Evolutionary conservation across 2,113 vertebrate genomes (phyloP), one percentile per base, ranked within the genome.

Genomic region (Mormyrus lacerda): DNA sequence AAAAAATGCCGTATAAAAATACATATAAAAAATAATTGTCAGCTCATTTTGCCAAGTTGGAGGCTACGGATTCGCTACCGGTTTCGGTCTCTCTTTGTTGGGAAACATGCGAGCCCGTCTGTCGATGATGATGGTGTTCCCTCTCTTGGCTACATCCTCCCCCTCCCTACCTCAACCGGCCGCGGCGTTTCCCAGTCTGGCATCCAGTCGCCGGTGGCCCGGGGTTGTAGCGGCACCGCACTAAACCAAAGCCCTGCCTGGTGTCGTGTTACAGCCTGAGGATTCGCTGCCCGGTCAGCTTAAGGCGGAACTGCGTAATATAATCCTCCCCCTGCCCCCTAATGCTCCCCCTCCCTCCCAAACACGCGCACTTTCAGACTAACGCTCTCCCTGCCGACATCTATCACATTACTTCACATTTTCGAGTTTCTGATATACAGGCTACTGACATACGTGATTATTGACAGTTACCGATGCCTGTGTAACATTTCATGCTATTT

Each of bases 181-280:
- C 61, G 61, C 10, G 61, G 61, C 61, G n/a, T 69, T 69, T 31
- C 61, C 61, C 61, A 27, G 44, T 88, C 87, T 73, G 35, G 58
- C 42, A 88, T 31, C 85, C 88, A 69, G 51, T 90, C 87, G 90
- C 91, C 91, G 91, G 91, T 85, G 91, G 50, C n/a, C 90, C 86
- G 85, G 24, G 53, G 90, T 89, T 61, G 87, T 17, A 76, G 89
- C 90, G 90, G 91, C 89, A 89, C 65, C 76, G 91, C 88, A 90
- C 87, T 88, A 89, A 92, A 91, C 42, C 84, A 61, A 79, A 89
- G 91, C 79, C 90, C 93, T 76, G 89, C 91, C 91, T 53, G 88
- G 94, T 92, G 94, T 95, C 92, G 94, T 90, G 88, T 94, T 95
- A 89, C 93, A 93, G 58, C 47, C 50, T 45, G 51, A 27, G 88